A percentile compares a stretch with the other conserved stretches of the same genome.
Conservation (phyloP, 2,113 vertebrate species). For the Alosa alosa region DNA sequence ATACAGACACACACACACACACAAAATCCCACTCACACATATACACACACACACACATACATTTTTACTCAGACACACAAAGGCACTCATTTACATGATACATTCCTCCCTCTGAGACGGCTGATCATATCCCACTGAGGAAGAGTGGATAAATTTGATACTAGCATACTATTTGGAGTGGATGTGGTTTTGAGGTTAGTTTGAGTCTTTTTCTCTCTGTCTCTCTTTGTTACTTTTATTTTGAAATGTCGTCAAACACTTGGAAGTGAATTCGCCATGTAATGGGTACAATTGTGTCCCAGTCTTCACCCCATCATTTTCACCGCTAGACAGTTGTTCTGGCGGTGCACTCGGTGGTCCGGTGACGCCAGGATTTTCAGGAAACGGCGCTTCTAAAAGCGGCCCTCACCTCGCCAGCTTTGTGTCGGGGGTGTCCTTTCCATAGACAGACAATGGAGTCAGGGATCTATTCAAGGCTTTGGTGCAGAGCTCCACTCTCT, state of each 20-base stretch:
- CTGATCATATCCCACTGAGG: not conserved
- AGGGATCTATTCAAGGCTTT: slow-evolving; percentile 27
- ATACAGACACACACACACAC: too few species aligned
- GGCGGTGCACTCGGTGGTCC: not conserved
- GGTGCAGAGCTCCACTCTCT: slow-evolving; percentile 26
- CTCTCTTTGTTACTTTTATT: not conserved
- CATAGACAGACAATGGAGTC: slow-evolving; percentile 47
- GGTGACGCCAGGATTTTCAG: slow-evolving; percentile 27
- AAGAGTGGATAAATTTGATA: not conserved
- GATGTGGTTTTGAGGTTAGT: not conserved
- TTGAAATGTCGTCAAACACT: not conserved
- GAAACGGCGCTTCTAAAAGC: slow-evolving; percentile 54
- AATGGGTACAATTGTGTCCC: not conserved
- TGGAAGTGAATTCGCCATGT: not conserved
- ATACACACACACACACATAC: not conserved
- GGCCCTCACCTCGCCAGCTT: slow-evolving; percentile 36
- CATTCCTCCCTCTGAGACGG: not conserved
- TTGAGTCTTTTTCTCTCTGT: slow-evolving; percentile 10
- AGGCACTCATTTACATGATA: not conserved
- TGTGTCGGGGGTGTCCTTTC: slow-evolving; percentile 31
- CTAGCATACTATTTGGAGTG: not conserved
- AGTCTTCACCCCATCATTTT: slow-evolving; percentile 13
- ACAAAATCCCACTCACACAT: not conserved
- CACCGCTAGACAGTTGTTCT: slow-evolving; percentile 22
- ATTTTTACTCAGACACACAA: not conserved